These are phyloP conservation scores for Stenopsyche tienmushanensis DNA, from an alignment of 1,140 invertebrate species.

Conservation along the genomic window DNA sequence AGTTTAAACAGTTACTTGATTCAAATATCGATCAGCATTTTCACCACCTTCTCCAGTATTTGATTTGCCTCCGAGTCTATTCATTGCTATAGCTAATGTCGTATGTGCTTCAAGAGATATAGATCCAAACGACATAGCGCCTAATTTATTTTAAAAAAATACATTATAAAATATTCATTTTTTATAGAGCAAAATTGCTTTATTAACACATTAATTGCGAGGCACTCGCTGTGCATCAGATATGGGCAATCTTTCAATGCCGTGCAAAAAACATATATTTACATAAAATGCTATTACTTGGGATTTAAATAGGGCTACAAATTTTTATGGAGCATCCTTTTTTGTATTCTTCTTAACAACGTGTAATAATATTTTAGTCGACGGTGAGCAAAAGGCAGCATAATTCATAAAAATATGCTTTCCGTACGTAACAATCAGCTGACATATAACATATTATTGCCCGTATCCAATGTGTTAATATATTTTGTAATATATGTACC, in stretches of 20 bases:
- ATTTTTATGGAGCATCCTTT: no score
- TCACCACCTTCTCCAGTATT: slow-evolving; percentile 96
- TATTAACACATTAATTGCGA: no score
- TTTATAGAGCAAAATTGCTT: no score
- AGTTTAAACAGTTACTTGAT: slow-evolving; percentile 48
- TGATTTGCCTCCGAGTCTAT: slow-evolving; percentile 91
- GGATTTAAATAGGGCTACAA: neutral
- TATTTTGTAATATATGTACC: slow-evolving; percentile 42
- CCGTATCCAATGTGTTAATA: neutral
- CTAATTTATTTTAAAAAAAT: slow-evolving; percentile 43
- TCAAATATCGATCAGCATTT: slow-evolving; percentile 83
- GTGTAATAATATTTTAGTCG: no score
- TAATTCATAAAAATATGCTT: no score
- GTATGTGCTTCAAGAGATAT: slow-evolving; percentile 87
- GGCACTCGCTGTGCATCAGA: no score
- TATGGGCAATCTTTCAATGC: no score
- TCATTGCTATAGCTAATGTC: slow-evolving; percentile 96
- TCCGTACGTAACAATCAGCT: no score
- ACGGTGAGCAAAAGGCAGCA: no score
- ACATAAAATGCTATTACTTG: neutral
- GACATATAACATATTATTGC: no score
- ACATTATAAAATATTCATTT: neutral
- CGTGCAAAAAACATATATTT: no score
- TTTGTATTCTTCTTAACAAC: no score
- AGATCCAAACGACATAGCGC: slow-evolving; percentile 63